These are phyloP conservation scores for Vanessa atalanta DNA, from an alignment of 1,140 invertebrate genomes.

Conservation along the genomic window DNA sequence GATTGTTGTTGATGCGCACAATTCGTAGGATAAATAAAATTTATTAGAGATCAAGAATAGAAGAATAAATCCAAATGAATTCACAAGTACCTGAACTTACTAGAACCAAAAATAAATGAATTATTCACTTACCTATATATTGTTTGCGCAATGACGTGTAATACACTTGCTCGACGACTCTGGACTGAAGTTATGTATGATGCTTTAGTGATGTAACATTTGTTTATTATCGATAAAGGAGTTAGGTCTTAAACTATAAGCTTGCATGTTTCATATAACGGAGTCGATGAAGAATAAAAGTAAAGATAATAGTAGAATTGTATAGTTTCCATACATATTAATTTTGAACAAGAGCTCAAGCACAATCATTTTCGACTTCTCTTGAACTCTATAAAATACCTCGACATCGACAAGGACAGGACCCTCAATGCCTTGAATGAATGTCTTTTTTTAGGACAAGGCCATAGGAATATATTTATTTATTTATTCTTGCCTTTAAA, in stretches of 20 bases:
- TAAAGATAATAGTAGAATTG: too few relatives aligned
- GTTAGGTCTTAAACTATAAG: background rate
- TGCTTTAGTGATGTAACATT: conserved; percentile 30
- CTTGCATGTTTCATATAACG: background rate
- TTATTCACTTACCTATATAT: conserved; percentile 26
- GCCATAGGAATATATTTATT: too few relatives aligned
- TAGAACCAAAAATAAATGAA: background rate
- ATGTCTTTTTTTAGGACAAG: too few relatives aligned
- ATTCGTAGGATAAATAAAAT: background rate
- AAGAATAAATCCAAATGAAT: background rate
- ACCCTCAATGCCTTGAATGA: too few relatives aligned
- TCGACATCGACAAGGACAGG: too few relatives aligned
- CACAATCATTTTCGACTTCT: too few relatives aligned
- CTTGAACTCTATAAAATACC: too few relatives aligned
- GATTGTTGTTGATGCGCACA: background rate
- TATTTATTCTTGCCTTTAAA: too few relatives aligned
- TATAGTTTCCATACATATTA: too few relatives aligned
- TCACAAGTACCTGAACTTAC: background rate
- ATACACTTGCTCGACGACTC: conserved; percentile 25
- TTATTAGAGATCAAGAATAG: background rate
- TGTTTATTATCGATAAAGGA: conserved; percentile 28
- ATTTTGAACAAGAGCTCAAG: too few relatives aligned
- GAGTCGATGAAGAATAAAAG: background rate
- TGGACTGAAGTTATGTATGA: conserved; percentile 27
- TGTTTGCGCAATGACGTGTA: conserved; percentile 14